These are phyloP conservation scores for Morpho deidamia DNA, from an alignment of 2,888 invertebrate genomes.

Conservation along the genomic window DNA sequence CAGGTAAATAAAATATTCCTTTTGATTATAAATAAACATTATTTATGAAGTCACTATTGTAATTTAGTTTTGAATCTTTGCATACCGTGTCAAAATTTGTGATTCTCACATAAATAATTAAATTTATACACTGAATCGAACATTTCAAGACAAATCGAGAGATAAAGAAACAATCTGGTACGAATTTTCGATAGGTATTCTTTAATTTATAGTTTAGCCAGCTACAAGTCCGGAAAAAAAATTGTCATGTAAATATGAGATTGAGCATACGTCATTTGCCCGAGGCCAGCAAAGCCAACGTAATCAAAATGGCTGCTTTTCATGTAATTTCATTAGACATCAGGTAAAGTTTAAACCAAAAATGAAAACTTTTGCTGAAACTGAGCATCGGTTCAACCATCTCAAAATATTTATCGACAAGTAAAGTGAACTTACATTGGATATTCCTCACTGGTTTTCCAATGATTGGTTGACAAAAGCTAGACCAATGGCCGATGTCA, in stretches of 20 bases:
- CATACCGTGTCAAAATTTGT: too few species aligned
- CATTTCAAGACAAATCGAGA: too few species aligned
- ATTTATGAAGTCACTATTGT: too few species aligned
- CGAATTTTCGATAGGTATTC: too few species aligned
- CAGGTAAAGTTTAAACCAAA: conserved; percentile 28
- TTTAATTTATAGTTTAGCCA: too few species aligned
- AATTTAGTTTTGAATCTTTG: too few species aligned
- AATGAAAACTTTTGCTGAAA: conserved; percentile 33
- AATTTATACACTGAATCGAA: too few species aligned
- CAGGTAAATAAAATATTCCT: too few species aligned
- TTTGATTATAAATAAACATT: too few species aligned
- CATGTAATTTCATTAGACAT: conserved; percentile 48
- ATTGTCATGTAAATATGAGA: conserved; percentile 32
- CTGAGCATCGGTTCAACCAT: conserved; percentile 40
- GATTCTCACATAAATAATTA: too few species aligned
- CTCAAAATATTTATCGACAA: conserved; percentile 50
- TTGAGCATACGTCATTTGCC: conserved; percentile 57
- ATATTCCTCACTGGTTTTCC: conserved; percentile 83
- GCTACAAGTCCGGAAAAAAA: conserved; percentile 9
- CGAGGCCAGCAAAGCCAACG: conserved; percentile 56
- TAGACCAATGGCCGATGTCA: conserved; percentile 91
- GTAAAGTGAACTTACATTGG: conserved; percentile 74
- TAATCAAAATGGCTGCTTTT: conserved; percentile 74
- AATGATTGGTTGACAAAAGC: conserved; percentile 93
- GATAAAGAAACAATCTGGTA: too few species aligned